These are phyloP conservation scores for Lutjanus argentimaculatus DNA, from an alignment of 2,797 vertebrate species.

Conservation along the genomic window DNA sequence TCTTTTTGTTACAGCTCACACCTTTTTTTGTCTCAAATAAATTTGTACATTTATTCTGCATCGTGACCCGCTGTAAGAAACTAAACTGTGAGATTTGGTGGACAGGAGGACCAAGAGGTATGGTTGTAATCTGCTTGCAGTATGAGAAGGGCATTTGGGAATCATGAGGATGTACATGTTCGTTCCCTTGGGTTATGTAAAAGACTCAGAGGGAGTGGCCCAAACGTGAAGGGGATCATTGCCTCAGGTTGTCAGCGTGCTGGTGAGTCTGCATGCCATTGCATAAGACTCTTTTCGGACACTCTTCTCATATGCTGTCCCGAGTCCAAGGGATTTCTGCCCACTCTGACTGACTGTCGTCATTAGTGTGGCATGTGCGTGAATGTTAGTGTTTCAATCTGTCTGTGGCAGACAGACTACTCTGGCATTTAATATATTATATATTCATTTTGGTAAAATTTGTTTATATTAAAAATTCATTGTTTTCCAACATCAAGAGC, in stretches of 20 bases:
- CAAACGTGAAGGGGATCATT: conserved; percentile 60
- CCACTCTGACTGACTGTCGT: conserved; percentile 12
- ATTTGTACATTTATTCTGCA: neutral
- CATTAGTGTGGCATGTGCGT: conserved; percentile 4
- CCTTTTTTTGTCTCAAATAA: neutral
- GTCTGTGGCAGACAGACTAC: neutral
- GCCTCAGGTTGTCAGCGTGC: conserved; percentile 59
- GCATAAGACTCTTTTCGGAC: conserved; percentile 74
- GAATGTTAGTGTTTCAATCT: conserved; percentile 4
- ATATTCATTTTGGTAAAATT: neutral
- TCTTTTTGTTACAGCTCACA: neutral
- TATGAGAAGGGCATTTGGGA: conserved; percentile 59
- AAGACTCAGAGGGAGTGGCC: conserved; percentile 61
- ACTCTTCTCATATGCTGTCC: conserved; percentile 59
- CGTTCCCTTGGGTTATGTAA: conserved; percentile 71
- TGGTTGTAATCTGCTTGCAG: conserved; percentile 38
- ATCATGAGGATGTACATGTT: conserved; percentile 47
- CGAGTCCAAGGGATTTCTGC: conserved; percentile 52
- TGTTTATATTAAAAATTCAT: neutral
- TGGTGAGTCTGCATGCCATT: conserved; percentile 55
- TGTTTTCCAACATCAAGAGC: neutral
- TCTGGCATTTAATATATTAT: neutral
- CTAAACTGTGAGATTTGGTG: neutral
- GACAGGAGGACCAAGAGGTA: conserved; percentile 7
- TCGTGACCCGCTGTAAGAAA: neutral